Base-by-base conservation (phyloP, 2,797 vertebrate genomes). In the Poeciliopsis presidionis region DNA sequence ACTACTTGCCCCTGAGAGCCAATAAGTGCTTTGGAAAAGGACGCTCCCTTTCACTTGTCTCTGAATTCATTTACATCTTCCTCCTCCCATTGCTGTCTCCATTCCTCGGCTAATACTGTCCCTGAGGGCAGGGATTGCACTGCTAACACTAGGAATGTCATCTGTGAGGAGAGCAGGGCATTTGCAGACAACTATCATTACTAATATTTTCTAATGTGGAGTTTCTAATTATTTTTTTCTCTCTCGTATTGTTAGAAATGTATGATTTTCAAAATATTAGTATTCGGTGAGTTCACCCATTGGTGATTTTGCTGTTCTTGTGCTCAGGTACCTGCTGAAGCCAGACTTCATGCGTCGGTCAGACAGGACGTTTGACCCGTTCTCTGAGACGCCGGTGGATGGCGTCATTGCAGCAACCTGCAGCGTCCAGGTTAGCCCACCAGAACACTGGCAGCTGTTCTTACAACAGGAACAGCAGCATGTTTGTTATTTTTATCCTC, bases 281-380 rank as follows among this genome's bases (percentile, higher is more conserved):
- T 53, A 7, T 70, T 70, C 4, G 57, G 53, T 78, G 3, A 73
- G 84, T 43, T 72, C 33, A 74, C 46, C 67, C 9, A 4, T 47
- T 36, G 5, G 63, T n/a, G n/a, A 14, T 74, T 78, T 79, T 41
- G 22, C 43, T 78, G 25, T 25, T 33, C 18, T 2, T 81, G 57
- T 72, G 51, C 74, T 84, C 85, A 96, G 96, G 81, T 96, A 94
- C 94, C 89, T 96, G 61, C 91, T 97, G 72, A 99, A 99, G 86
- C 98, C 98, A 5, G 98, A 99, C 90, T 99, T 99, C 91, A 99
- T 99, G 98, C 95, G 98, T 3, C 95, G 98, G 20, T 98, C 97
- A 0, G 98, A 99, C 92, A 91, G 98, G 83, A 99, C 97, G 2
- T 99, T 99, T 80, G 98, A 99, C 87, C 98, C 98, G 0, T 99